Base-by-base conservation (phyloP, 1,140 invertebrate genomes). In the Atta colombica region DNA sequence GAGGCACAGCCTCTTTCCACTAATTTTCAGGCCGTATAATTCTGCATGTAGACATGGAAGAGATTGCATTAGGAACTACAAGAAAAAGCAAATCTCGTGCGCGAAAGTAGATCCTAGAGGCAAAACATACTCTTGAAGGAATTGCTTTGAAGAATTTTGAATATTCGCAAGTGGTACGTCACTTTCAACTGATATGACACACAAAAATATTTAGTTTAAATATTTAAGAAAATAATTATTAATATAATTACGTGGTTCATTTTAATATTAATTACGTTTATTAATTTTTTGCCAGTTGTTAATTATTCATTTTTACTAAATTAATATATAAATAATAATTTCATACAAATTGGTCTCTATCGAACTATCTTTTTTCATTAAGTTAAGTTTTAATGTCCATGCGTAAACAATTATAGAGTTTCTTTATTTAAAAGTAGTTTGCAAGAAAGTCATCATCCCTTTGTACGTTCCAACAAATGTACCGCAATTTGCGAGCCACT, bases 11-110 rank as follows among this genome's bases (percentile, higher is more conserved):
- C 25, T 35, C 53, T 21, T 58, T 72, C 66, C 25, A 60, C 55
- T 60, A 74, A 72, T 82, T 74, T 82, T 31, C 80, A 74, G 2
- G 45, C 53, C 55, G 7, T 45, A 14, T 74, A 84, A 84, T 84
- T 84, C 39, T n/a, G 53, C 66, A 25, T 35, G 35, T 68, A 78
- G 35, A 63, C 60, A 14, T 35, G 39, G 10, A 63, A 12, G 74
- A 49, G 45, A 12, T 61, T 28, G 39, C 60, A 66, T 77, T 77
- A 68, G 77, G n/a, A 18, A 78, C 7, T 31, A 31, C 31, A 35
- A 68, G 60, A 77, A 85, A 53, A 51, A 16, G 55, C 25, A 60
- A 75, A 75, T 74, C 35, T 84, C 18, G 55, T 51, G 69, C 18
- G 80, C 39, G 55, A 28, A 51, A 74, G 39, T 61, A 66, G 71